phyloP scores from a whole-genome alignment of 2,888 invertebrate species.

The Nycteola revayana region DNA sequence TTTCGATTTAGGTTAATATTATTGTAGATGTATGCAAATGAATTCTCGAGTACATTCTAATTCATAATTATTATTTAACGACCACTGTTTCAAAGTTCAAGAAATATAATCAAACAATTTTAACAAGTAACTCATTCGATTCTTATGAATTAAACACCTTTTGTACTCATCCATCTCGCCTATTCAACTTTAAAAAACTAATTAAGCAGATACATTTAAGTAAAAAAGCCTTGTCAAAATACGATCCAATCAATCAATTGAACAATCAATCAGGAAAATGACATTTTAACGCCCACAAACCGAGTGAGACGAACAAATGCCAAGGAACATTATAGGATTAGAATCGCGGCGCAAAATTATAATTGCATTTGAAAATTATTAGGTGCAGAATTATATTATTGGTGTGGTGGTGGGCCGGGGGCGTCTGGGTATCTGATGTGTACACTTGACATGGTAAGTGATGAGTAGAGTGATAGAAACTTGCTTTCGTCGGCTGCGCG shows the following conservation, averaged over 20 bases:
- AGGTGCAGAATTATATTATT: conserved; percentile 68
- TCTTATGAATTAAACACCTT: no score
- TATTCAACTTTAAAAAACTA: conserved; percentile 34
- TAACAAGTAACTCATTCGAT: no score
- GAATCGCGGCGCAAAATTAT: conserved; percentile 47
- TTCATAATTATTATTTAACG: no score
- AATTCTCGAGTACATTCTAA: no score
- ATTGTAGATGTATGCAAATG: no score
- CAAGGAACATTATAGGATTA: conserved; percentile 30
- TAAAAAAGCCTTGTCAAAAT: conserved; percentile 32
- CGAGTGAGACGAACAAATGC: conserved; percentile 20
- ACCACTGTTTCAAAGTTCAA: no score
- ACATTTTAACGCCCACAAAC: conserved; percentile 31
- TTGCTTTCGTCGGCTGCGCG: conserved; percentile 36
- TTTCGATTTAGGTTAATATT: no score
- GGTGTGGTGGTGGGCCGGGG: conserved; percentile 44
- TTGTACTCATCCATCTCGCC: conserved; percentile 25
- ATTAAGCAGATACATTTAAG: conserved; percentile 25
- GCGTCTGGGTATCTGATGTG: conserved; percentile 57
- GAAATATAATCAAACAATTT: no score
- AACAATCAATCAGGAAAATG: conserved; percentile 36
- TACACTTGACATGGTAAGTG: conserved; percentile 56
- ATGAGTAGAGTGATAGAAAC: conserved; percentile 61
- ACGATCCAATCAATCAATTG: conserved; percentile 37
- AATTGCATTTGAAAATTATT: conserved; percentile 73